A percentile compares a stretch with the other conserved stretches of the same genome.
These are phyloP conservation scores for Rallus limicola DNA, from an alignment of 2,113 vertebrate genomes.

Conservation along the genomic window DNA sequence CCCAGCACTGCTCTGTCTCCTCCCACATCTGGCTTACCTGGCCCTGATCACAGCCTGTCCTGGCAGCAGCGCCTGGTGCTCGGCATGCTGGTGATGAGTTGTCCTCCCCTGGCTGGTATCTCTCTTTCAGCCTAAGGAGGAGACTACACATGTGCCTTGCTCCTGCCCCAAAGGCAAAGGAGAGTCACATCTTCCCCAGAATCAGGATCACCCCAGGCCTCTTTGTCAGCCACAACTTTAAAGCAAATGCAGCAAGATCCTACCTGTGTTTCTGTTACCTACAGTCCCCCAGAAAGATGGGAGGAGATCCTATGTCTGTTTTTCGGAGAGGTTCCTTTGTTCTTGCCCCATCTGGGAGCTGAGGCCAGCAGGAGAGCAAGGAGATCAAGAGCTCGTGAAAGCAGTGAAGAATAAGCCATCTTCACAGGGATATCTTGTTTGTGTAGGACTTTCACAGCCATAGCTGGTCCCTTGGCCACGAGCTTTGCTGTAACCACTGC, in stretches of 20 bases:
- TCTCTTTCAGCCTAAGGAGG: background rate
- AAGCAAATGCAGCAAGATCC: background rate
- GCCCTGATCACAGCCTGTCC: background rate
- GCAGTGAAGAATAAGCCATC: background rate
- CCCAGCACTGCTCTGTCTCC: accelerated
- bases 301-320: background rate
- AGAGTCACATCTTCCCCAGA: background rate
- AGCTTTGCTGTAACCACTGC: background rate
- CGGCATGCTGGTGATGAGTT: background rate
- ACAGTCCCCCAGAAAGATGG: background rate
- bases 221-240: background rate
- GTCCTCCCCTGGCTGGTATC: background rate
- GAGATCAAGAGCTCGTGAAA: accelerated
- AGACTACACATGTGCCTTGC: background rate
- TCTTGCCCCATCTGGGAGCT: background rate
- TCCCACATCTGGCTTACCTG: background rate
- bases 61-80: background rate
- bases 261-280: background rate
- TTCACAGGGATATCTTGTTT: background rate
- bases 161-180: background rate
- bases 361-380: background rate
- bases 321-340: background rate
- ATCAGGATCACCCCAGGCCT: background rate
- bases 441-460: background rate
- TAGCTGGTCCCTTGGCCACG: background rate